These are phyloP conservation scores for Halesus radiatus DNA, from an alignment of 1,140 invertebrate genomes.

Conservation along the genomic window DNA sequence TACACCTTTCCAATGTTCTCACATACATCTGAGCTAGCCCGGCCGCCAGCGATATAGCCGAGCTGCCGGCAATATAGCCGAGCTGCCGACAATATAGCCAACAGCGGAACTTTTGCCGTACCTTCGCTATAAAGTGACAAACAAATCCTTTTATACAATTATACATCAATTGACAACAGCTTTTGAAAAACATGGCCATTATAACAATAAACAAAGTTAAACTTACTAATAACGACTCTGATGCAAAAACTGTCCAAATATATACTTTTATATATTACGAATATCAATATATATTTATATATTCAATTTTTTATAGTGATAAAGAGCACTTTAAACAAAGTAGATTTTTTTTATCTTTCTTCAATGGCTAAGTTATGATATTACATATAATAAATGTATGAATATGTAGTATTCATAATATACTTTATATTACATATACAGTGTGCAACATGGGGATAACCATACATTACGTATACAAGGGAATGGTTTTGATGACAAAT, in stretches of 20 bases:
- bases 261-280: background rate
- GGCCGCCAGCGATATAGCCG: too few species aligned
- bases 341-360: background rate
- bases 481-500: too few species aligned
- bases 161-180: slow-evolving; percentile 18
- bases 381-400: too few species aligned
- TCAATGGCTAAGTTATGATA: background rate
- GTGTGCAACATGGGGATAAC: too few species aligned
- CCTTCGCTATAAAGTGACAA: slow-evolving; percentile 1
- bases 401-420: too few species aligned
- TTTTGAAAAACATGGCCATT: background rate
- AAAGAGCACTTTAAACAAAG: slow-evolving; percentile 3
- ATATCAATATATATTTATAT: background rate
- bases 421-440: background rate
- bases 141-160: slow-evolving; percentile 38
- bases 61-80: too few species aligned
- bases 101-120: background rate
- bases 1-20: slow-evolving; percentile 35
- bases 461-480: background rate
- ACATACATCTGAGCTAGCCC: background rate
- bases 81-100: background rate
- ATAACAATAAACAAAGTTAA: background rate
- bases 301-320: background rate
- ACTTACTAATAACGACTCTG: too few species aligned
- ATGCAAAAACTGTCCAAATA: background rate